Evolutionary conservation across 2,113 vertebrate genomes (phyloP), one percentile per base, ranked within the genome.

Genomic region (Pseudopipra pipra): DNA sequence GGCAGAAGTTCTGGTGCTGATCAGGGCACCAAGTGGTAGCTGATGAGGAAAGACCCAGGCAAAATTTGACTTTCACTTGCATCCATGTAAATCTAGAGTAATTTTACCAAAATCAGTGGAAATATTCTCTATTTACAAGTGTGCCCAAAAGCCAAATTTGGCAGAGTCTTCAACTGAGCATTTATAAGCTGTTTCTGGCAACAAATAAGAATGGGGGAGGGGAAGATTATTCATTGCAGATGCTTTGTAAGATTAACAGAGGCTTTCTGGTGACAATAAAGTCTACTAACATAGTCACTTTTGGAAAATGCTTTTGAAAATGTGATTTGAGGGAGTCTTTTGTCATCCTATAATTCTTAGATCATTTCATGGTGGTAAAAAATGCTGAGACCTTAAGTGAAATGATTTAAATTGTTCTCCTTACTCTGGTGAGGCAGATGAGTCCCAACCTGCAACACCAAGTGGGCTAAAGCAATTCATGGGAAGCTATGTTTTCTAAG

Each of bases 121-220:
- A 93, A 82, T 79, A 89, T 19, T 87, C 65, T 24, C 62, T 90
- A 35, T 92, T 96, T 93, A 79, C 86, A 87, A 75, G 61, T 39
- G 70, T 85, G 86, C 83, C 90, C 89, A 95, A 96, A 96, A 92
- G 70, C 80, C 92, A 93, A 93, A 93, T 96, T 91, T 96, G 90
- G 92, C 92, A 58, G 79, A 35, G 4, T 79, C 91, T 95, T 94
- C 77, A 82, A 92, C 73, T 19, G 25, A 90, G 83, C 80, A 70
- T 93, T 96, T 96, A 96, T 96, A 96, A 96, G 90, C 96, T 94
- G 93, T 92, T 95, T 96, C 90, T 97, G 96, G 96, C 93, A 93
- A 94, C 95, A 96, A 96, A 93, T 81, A 85, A 78, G 65, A 62
- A 66, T 58, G 96, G 95, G 94, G 96, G 96, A 97, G 62, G 96